Evolutionary conservation across 2,113 vertebrate species (phyloP), one percentile per base, ranked within the genome.

Genomic region (Rallus limicola): DNA sequence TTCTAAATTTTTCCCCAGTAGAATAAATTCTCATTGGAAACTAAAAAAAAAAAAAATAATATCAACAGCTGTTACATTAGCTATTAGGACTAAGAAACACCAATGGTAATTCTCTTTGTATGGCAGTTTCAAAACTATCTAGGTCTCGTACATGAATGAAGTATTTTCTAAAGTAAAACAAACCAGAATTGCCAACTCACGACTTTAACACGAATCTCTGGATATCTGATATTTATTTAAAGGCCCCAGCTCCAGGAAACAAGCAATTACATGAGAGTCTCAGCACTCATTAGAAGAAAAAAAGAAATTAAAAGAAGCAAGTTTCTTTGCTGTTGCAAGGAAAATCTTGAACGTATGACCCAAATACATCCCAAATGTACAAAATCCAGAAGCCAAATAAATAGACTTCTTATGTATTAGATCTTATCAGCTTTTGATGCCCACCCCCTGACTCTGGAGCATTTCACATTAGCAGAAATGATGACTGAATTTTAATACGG

Each of bases 231-330:
- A 90, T 92, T 82, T 76, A 86, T 33, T 84, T 88, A 71, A 93
- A 96, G 69, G 33, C 52, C 36, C 6, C 58, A 81, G 6, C 33
- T 62, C 65, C 90, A 92, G 90, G 93, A 96, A 96, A 90, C 34
- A 71, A 75, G 52, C 71, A 90, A 90, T 93, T 93, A 75, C 44
- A 44, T 4, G 34, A 90, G 58, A 88, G 44, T 38, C 79, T 86
- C 90, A 65, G 76, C 19, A 81, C 86, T 82, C 60, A 64, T 52
- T 85, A 64, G 25, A 38, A 62, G 38, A 42, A 85, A 65, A 44
- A 46, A 76, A 58, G 10, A 88, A 63, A 70, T 74, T 62, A 81
- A 83, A 85, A 60, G 34, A 64, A 91, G 62, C 28, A 77, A 52
- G 17, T 69, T 53, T 65, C 42, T 21, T 90, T 92, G 44, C 25